A percentile compares a stretch with the other conserved stretches of the same genome.
phyloP scores from a whole-genome alignment of 2,888 invertebrate species.

The Eudasyphora cyanicolor region DNA sequence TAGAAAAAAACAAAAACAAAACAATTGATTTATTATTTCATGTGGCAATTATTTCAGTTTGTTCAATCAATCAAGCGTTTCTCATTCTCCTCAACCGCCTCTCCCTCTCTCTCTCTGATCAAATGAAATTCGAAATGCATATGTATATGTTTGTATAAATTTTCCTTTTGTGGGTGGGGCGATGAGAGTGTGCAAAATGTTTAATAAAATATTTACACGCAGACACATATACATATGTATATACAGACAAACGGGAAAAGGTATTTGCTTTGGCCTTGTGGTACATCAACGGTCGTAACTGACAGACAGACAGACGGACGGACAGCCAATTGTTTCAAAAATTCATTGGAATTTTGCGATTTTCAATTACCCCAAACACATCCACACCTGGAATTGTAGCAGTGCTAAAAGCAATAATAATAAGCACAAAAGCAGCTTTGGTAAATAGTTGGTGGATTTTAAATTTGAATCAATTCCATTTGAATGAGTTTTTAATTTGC shows the following conservation, averaged over 20 bases:
- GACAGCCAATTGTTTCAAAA: constrained; percentile 9
- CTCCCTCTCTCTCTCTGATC: neutral
- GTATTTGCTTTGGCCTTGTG: neutral
- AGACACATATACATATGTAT: neutral
- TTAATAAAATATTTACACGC: constrained; percentile 29
- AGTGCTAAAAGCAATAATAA: neutral
- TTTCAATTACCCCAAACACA: constrained; percentile 14
- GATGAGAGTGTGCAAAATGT: constrained; percentile 9
- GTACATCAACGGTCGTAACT: neutral
- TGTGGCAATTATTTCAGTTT: constrained; percentile 57
- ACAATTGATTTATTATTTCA: constrained; percentile 63
- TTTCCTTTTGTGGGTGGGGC: neutral
- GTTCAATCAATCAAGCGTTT: constrained; percentile 24
- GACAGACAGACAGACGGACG: neutral
- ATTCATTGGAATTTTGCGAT: constrained; percentile 22
- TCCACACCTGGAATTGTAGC: too few relatives aligned
- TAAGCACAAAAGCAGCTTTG: neutral
- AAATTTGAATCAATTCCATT: neutral
- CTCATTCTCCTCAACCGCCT: neutral
- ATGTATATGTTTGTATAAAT: neutral
- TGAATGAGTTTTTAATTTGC: neutral
- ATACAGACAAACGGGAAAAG: too few relatives aligned
- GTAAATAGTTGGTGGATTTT: neutral
- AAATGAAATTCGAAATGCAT: neutral
- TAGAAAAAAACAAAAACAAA: constrained; percentile 37